phyloP scores from a whole-genome alignment of 1,140 invertebrate genomes.

The Helicoverpa zea region DNA sequence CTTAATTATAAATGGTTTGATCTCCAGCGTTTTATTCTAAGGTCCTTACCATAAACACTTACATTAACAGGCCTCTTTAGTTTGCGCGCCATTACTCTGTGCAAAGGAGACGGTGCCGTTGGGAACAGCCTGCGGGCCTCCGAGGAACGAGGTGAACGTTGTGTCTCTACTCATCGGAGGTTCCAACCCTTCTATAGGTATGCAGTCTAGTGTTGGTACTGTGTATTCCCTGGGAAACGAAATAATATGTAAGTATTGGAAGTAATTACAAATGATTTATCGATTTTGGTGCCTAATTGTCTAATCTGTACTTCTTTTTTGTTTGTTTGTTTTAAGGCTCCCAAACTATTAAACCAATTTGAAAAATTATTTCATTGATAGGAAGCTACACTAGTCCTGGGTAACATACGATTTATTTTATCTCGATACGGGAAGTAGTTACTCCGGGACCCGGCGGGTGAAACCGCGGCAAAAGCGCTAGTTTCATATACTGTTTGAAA shows the following conservation, averaged over 20 bases:
- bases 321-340: no score
- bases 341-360: no score
- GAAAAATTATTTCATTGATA: no score
- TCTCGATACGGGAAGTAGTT: no score
- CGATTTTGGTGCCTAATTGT: no score
- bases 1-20: not conserved
- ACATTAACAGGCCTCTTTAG: conserved; percentile 45
- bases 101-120: conserved; percentile 70
- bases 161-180: conserved; percentile 89
- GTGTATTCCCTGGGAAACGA: conserved; percentile 81
- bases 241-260: not conserved
- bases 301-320: no score
- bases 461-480: no score
- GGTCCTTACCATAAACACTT: not conserved
- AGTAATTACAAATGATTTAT: not conserved
- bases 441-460: no score
- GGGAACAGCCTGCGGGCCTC: conserved; percentile 74
- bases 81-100: conserved; percentile 22
- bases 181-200: conserved; percentile 83
- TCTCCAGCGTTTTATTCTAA: conserved; percentile 5
- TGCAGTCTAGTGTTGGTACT: conserved; percentile 83
- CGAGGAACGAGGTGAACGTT: conserved; percentile 91
- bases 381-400: no score
- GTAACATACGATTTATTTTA: no score
- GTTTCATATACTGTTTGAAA: no score